A percentile compares a stretch with the other conserved stretches of the same genome.
phyloP scores from a whole-genome alignment of 2,113 vertebrate species.

The Tyto alba region DNA sequence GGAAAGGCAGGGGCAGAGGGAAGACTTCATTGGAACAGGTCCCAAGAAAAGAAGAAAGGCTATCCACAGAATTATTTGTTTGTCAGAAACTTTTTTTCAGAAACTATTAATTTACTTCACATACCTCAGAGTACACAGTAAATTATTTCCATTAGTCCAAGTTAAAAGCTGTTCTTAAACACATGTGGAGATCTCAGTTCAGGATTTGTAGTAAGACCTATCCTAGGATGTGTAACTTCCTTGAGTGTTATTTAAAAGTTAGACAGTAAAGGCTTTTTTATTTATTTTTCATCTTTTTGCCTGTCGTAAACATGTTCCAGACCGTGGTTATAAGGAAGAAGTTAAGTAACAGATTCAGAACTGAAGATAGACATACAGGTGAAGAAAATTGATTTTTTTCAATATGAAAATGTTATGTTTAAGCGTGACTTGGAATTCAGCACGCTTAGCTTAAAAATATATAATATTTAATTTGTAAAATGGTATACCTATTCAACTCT shows the following conservation, averaged over 20 bases:
- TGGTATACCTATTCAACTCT: not conserved
- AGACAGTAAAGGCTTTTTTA: not conserved
- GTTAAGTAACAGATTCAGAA: not conserved
- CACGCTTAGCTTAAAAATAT: not conserved
- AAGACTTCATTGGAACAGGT: not conserved
- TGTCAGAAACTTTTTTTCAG: not conserved
- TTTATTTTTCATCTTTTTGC: not conserved
- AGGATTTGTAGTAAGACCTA: not conserved
- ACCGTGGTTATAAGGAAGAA: not conserved
- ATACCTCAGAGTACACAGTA: not conserved
- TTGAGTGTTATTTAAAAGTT: not conserved
- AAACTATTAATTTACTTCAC: not conserved
- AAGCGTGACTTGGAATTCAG: not conserved
- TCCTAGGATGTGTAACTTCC: not conserved
- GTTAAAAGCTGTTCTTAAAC: not conserved
- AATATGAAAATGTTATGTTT: not conserved
- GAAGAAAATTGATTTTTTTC: not conserved
- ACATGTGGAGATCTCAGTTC: not conserved
- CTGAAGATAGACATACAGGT: accelerated
- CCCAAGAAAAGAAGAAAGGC: not conserved
- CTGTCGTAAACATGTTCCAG: not conserved
- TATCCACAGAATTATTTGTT: not conserved
- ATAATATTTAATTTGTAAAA: not conserved
- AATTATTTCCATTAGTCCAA: not conserved
- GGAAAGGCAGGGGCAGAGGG: not conserved